Conservation (phyloP, 2,113 vertebrate genomes). For the Myotis yumanensis region DNA sequence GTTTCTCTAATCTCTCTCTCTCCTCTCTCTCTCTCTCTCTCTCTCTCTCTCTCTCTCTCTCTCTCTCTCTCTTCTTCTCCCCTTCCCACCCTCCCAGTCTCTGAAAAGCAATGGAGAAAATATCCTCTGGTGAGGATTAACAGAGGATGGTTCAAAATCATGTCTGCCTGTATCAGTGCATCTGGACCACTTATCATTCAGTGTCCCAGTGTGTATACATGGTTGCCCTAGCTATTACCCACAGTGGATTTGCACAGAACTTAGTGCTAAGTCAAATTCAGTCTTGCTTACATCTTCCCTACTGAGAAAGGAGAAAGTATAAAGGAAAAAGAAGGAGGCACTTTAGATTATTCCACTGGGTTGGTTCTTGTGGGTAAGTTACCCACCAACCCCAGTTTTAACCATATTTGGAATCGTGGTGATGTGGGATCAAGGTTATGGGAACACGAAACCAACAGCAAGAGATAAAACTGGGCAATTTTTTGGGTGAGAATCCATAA, state of each 20-base stretch:
- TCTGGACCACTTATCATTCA: not conserved
- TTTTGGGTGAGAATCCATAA: not conserved
- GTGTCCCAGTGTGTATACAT: not conserved
- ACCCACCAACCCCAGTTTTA: not conserved
- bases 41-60: too few species aligned
- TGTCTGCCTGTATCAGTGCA: not conserved
- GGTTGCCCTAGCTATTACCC: not conserved
- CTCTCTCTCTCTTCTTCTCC: too few species aligned
- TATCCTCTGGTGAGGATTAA: too few species aligned
- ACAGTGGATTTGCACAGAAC: not conserved
- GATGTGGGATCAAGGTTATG: not conserved
- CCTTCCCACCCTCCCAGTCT: too few species aligned
- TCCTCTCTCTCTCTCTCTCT: too few species aligned
- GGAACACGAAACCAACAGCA: not conserved
- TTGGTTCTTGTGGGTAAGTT: not conserved
- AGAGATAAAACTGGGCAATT: not conserved
- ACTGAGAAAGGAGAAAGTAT: not conserved
- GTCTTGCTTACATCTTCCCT: not conserved
- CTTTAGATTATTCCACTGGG: not conserved
- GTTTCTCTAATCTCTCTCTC: too few species aligned
- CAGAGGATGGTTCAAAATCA: not conserved
- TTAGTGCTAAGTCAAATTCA: not conserved
- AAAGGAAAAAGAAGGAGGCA: not conserved
- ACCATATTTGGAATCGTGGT: not conserved
- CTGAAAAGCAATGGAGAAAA: too few species aligned